Conservation (phyloP, 35 echinoderm and acorn worm genomes). For the Acanthaster planci region DNA sequence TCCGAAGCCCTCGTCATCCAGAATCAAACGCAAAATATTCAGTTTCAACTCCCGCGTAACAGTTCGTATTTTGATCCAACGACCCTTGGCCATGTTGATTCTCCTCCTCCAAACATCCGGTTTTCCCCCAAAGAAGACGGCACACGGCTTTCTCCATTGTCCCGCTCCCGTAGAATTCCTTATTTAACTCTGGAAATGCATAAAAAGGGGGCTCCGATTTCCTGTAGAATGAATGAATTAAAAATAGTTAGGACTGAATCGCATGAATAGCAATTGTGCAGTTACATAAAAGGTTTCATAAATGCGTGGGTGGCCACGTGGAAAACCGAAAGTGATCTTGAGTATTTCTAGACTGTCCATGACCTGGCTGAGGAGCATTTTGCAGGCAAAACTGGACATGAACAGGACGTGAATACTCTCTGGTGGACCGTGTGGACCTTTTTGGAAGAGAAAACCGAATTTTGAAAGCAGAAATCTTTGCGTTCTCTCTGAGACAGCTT, state of each 20-base stretch:
- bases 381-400: background rate
- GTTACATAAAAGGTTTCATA: slow-evolving; percentile 29
- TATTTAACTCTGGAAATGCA: slow-evolving; percentile 7
- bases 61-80: background rate
- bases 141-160: background rate
- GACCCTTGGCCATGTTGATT: background rate
- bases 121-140: background rate
- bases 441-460: background rate
- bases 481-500: no score
- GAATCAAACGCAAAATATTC: slow-evolving; percentile 8
- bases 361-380: background rate
- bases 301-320: slow-evolving; percentile 16
- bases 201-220: background rate
- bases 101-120: slow-evolving; percentile 8
- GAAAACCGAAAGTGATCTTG: slow-evolving; percentile 5
- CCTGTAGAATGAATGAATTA: background rate
- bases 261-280: slow-evolving; percentile 10
- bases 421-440: background rate
- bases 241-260: slow-evolving; percentile 16
- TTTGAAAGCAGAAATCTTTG: background rate
- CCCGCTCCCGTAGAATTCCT: background rate
- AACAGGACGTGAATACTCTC: slow-evolving; percentile 15
- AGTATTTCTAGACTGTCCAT: background rate
- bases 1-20: background rate
- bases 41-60: slow-evolving; percentile 20